Percentiles rank a stretch among this genome's conserved stretches.
phyloP scores from a whole-genome alignment of 2,888 invertebrate genomes.

The Athalia circularis region DNA sequence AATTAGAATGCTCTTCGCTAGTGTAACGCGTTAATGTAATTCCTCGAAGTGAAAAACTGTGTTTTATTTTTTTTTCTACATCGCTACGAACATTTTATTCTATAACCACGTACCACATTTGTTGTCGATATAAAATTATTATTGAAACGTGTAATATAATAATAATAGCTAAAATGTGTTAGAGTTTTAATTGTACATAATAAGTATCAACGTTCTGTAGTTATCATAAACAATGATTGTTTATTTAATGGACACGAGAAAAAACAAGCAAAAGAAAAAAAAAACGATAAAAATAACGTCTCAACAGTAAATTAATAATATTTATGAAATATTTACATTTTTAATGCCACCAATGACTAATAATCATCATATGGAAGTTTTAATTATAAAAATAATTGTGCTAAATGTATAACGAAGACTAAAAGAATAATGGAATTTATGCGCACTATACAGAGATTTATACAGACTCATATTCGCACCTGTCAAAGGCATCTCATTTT shows the following conservation, averaged over 20 bases:
- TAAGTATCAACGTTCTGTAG: conserved; percentile 37
- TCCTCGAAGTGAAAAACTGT: too few relatives aligned
- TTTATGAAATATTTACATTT: conserved; percentile 33
- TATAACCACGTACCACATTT: too few relatives aligned
- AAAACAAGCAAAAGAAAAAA: not conserved
- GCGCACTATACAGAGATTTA: conserved; percentile 2
- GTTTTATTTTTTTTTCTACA: not conserved
- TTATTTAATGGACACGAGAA: conserved; percentile 29
- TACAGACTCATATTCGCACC: not conserved
- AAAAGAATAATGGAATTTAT: conserved; percentile 20
- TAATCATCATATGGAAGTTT: conserved; percentile 17
- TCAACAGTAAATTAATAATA: not conserved
- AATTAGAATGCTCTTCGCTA: not conserved
- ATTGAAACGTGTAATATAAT: conserved; percentile 30
- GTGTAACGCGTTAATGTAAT: not conserved
- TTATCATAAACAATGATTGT: conserved; percentile 25
- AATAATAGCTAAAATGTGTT: conserved; percentile 30
- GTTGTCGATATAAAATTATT: not conserved
- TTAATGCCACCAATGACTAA: conserved; percentile 34
- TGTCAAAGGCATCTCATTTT: not conserved
- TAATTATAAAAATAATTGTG: conserved; percentile 32
- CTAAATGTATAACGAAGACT: conserved; percentile 17
- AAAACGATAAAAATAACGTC: too few relatives aligned
- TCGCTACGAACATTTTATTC: too few relatives aligned
- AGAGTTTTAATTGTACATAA: conserved; percentile 42